phyloP scores from a whole-genome alignment of 2,888 invertebrate species.

The Microplitis manilae region DNA sequence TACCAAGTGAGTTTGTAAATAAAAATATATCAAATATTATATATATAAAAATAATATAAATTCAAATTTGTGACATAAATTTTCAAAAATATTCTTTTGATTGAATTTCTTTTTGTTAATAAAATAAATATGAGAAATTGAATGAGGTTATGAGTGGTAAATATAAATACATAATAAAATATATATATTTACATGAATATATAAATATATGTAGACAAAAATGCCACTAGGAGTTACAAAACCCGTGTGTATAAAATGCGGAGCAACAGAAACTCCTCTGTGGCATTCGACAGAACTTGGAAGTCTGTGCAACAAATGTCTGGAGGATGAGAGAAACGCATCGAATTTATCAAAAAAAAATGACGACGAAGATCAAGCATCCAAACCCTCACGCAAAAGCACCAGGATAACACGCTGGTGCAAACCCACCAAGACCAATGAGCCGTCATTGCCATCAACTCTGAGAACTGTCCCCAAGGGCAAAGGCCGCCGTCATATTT shows the following conservation, averaged over 20 bases:
- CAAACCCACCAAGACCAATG: constrained; percentile 71
- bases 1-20: too few relatives aligned
- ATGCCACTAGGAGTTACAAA: constrained; percentile 73
- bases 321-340: constrained; percentile 73
- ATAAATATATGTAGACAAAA: constrained; percentile 32
- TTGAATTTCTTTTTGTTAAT: too few relatives aligned
- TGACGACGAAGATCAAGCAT: constrained; percentile 65
- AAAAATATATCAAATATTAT: too few relatives aligned
- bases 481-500: constrained; percentile 83
- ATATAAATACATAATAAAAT: too few relatives aligned
- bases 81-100: too few relatives aligned
- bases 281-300: constrained; percentile 85
- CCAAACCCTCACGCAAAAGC: constrained; percentile 75
- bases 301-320: constrained; percentile 84
- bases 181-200: too few relatives aligned
- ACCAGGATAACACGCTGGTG: constrained; percentile 76
- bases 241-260: constrained; percentile 82
- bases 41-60: too few relatives aligned
- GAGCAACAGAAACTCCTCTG: constrained; percentile 79
- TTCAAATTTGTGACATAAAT: too few relatives aligned
- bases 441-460: constrained; percentile 40
- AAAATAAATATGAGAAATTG: too few relatives aligned
- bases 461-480: constrained; percentile 75
- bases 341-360: constrained; percentile 58
- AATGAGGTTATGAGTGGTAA: too few relatives aligned